Percentiles rank a stretch among this genome's conserved stretches.
Conservation (phyloP, 2,797 vertebrate genomes). For the Mycteria americana region DNA sequence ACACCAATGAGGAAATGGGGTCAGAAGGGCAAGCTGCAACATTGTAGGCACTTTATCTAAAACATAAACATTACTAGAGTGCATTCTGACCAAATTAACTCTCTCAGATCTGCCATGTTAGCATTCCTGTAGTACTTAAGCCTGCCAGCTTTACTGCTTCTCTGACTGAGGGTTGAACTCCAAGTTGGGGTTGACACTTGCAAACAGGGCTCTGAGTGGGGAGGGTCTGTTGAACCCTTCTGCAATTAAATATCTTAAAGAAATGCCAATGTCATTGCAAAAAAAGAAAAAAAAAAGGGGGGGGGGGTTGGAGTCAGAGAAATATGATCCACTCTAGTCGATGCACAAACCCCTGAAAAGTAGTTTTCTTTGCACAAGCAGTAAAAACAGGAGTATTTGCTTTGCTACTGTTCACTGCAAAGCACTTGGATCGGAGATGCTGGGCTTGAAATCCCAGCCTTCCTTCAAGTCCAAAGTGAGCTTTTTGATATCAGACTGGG, state of each 20-base stretch:
- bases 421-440: not conserved
- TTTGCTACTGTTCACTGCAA: not conserved
- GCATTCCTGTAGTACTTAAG: slow-evolving; percentile 77
- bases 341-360: not conserved
- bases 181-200: slow-evolving; percentile 57
- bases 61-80: slow-evolving; percentile 86
- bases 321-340: not conserved
- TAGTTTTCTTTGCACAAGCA: not conserved
- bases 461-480: not conserved
- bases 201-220: slow-evolving; percentile 11
- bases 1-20: slow-evolving; percentile 80
- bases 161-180: slow-evolving; percentile 61
- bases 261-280: not conserved
- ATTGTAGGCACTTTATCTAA: slow-evolving; percentile 84
- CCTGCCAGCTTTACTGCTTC: slow-evolving; percentile 72
- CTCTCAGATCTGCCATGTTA: slow-evolving; percentile 78
- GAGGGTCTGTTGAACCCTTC: not conserved
- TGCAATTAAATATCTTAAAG: slow-evolving; percentile 36
- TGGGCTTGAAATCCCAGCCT: not conserved
- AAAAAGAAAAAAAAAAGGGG: not conserved
- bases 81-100: slow-evolving; percentile 85
- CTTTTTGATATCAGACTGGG: not conserved
- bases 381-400: not conserved
- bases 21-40: slow-evolving; percentile 80
- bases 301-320: not conserved